Percentiles rank a stretch among this genome's conserved stretches.
phyloP scores from a whole-genome alignment of 2,113 vertebrate species.

The Lepidothrix coronata region DNA sequence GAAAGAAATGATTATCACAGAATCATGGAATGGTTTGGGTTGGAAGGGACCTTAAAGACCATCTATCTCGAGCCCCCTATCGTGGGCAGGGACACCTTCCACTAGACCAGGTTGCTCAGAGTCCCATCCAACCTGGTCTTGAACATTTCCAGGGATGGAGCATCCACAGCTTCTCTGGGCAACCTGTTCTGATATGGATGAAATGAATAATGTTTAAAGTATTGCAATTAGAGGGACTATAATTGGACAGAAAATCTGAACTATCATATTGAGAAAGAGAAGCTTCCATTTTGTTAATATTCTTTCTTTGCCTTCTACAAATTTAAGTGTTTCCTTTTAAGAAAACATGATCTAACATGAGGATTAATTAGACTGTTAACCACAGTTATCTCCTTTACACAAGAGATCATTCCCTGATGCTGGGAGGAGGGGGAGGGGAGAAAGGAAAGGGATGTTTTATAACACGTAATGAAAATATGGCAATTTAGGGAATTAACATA shows the following conservation, averaged over 20 bases:
- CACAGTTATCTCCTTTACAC: constrained; percentile 35
- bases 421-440: not conserved
- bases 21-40: not conserved
- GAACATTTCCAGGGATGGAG: not conserved
- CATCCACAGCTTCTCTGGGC: not conserved
- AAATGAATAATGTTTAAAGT: not conserved
- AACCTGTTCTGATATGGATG: not conserved
- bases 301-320: not conserved
- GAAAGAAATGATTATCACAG: not conserved
- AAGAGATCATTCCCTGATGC: constrained; percentile 14
- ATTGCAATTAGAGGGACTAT: not conserved
- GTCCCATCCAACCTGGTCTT: not conserved
- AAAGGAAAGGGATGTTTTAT: not conserved
- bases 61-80: not conserved
- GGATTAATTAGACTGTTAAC: constrained; percentile 37
- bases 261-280: not conserved
- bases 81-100: not conserved
- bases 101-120: not conserved
- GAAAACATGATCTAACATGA: not conserved
- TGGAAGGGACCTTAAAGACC: not conserved
- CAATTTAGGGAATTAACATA: constrained; percentile 43
- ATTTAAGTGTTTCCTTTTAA: not conserved
- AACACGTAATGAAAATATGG: constrained; percentile 30
- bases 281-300: not conserved
- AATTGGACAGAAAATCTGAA: not conserved